Evolutionary conservation across 2,113 vertebrate genomes (phyloP).

Genomic region (Ciconia maguari): DNA sequence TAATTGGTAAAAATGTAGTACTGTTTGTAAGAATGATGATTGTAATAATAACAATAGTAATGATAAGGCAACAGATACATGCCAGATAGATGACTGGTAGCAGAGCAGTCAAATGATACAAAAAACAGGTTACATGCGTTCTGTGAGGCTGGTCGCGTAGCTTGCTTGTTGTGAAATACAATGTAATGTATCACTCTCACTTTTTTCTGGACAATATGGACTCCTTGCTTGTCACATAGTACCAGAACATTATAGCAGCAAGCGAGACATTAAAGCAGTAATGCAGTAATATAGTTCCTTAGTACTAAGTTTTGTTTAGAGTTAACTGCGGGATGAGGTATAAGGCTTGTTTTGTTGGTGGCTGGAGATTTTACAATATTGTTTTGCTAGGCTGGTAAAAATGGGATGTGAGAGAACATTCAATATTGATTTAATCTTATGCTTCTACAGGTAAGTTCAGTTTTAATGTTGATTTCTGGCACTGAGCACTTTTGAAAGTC

Average conservation of each 20-base stretch:
- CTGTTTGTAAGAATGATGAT: neutral
- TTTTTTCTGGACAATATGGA: neutral
- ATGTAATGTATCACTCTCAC: neutral
- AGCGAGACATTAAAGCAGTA: neutral
- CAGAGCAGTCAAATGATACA: neutral
- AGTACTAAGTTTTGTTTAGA: neutral
- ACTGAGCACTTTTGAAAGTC: neutral
- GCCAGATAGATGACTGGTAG: neutral
- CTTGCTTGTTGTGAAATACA: neutral
- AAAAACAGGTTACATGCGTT: neutral
- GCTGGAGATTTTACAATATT: neutral
- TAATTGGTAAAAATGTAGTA: neutral
- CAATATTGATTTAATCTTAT: neutral
- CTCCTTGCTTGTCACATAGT: neutral
- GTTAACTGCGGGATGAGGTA: neutral
- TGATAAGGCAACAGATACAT: neutral
- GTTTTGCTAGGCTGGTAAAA: neutral
- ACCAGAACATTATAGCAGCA: neutral
- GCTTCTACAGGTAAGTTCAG: neutral
- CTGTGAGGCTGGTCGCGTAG: neutral
- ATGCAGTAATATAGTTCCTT: neutral
- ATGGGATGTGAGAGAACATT: neutral
- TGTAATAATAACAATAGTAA: too few relatives aligned
- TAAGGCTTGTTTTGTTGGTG: neutral
- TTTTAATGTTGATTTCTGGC: constrained; percentile 14